Percentiles rank a stretch among this genome's conserved stretches.
These are phyloP conservation scores for Spisula solida DNA, from an alignment of 2,888 invertebrate species.

Conservation along the genomic window DNA sequence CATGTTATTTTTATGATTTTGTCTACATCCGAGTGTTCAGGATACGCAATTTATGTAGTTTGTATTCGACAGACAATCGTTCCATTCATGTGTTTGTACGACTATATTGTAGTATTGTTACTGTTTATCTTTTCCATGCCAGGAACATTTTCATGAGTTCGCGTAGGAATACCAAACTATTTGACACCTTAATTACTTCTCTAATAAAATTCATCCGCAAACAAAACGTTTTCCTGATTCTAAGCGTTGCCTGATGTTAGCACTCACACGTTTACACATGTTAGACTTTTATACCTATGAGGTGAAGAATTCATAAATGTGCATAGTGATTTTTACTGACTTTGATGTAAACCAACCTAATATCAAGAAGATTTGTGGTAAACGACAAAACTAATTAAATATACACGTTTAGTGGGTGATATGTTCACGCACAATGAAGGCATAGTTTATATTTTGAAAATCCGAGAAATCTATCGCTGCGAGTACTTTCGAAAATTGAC, in stretches of 20 bases:
- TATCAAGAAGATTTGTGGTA: background rate
- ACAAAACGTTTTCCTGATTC: background rate
- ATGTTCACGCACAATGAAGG: background rate
- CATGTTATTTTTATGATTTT: background rate
- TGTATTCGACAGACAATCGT: background rate
- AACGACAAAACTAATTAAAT: constrained; percentile 4
- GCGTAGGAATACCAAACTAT: background rate
- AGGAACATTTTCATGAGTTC: background rate
- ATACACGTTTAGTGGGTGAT: background rate
- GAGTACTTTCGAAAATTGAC: background rate
- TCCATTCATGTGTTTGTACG: background rate
- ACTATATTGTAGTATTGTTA: background rate
- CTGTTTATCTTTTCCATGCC: background rate
- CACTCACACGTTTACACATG: background rate
- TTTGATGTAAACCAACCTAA: constrained; percentile 9
- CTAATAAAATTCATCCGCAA: background rate
- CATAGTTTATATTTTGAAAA: background rate
- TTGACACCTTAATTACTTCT: constrained; percentile 9
- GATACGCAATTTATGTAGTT: background rate
- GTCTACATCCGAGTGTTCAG: background rate
- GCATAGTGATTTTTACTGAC: background rate
- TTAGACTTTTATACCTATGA: background rate
- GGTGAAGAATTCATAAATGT: background rate
- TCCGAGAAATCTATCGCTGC: background rate
- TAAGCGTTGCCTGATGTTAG: background rate